phyloP scores from a whole-genome alignment of 2,797 vertebrate species.

The Periparus ater region DNA sequence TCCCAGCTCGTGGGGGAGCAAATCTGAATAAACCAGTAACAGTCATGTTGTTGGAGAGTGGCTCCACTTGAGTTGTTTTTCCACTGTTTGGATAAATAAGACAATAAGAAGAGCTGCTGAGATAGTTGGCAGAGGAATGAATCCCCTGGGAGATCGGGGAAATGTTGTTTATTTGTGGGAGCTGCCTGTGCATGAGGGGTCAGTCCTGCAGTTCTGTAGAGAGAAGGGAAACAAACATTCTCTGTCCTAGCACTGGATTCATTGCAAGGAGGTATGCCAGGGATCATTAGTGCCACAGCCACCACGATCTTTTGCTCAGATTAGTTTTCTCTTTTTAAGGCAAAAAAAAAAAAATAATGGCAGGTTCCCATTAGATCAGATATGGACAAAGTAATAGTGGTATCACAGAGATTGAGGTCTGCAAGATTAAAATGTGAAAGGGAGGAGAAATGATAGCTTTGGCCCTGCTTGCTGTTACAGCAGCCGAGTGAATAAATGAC shows the following conservation, averaged over 20 bases:
- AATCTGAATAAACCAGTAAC: slow-evolving; percentile 1
- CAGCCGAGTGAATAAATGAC: not conserved
- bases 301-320: slow-evolving; percentile 11
- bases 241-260: slow-evolving; percentile 38
- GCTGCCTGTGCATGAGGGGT: not conserved
- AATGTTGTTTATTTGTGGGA: not conserved
- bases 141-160: not conserved
- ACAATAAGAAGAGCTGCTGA: slow-evolving; percentile 18
- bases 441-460: slow-evolving; percentile 55
- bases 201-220: not conserved
- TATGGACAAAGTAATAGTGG: slow-evolving; percentile 20
- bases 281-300: slow-evolving; percentile 58
- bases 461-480: slow-evolving; percentile 19
- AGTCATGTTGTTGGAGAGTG: not conserved
- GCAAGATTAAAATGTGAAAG: slow-evolving; percentile 49
- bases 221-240: slow-evolving; percentile 39
- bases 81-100: slow-evolving; percentile 49
- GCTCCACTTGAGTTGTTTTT: slow-evolving; percentile 45
- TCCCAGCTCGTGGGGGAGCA: not conserved
- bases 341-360: not conserved
- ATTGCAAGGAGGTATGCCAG: slow-evolving; percentile 6
- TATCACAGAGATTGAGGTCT: slow-evolving; percentile 53
- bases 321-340: not conserved
- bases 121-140: not conserved
- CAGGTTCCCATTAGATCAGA: slow-evolving; percentile 25